Percentiles rank a stretch among this genome's conserved stretches.
Conservation (phyloP, 92 coral and sea anemone species). For the Anthopleura xanthogrammica region DNA sequence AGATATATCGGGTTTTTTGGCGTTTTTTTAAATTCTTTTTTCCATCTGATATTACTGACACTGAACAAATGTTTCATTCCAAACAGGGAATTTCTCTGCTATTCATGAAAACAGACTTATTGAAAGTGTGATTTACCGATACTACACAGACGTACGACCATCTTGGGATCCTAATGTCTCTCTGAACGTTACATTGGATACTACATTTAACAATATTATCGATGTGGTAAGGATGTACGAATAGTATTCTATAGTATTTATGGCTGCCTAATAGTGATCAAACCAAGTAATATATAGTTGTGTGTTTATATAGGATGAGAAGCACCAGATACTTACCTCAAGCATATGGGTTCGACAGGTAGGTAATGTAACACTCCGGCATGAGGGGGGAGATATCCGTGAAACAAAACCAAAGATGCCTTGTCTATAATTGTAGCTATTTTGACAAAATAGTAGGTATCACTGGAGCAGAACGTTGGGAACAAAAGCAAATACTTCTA, state of each 20-base stretch:
- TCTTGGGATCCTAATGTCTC: constrained; percentile 32
- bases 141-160: constrained; percentile 46
- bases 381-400: no score
- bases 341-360: constrained; percentile 90
- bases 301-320: constrained; percentile 66
- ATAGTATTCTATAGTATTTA: not conserved
- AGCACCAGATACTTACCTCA: constrained; percentile 64
- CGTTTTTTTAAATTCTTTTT: no score
- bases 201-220: constrained; percentile 59
- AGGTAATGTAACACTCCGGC: not conserved
- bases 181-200: constrained; percentile 46
- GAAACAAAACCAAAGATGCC: no score
- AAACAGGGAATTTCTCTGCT: constrained; percentile 2
- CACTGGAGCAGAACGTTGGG: no score
- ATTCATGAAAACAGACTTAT: constrained; percentile 39
- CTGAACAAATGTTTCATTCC: not conserved
- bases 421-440: no score
- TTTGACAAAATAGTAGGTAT: no score
- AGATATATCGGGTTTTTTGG: no score
- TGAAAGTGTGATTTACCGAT: constrained; percentile 22
- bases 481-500: no score
- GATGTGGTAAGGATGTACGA: constrained; percentile 43
- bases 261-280: no score
- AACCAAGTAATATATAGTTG: no score
- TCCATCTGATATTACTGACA: no score